Percentiles rank a stretch among this genome's conserved stretches.
These are phyloP conservation scores for Tupiocoris notatus DNA, from an alignment of 2,888 invertebrate species.

Conservation along the genomic window DNA sequence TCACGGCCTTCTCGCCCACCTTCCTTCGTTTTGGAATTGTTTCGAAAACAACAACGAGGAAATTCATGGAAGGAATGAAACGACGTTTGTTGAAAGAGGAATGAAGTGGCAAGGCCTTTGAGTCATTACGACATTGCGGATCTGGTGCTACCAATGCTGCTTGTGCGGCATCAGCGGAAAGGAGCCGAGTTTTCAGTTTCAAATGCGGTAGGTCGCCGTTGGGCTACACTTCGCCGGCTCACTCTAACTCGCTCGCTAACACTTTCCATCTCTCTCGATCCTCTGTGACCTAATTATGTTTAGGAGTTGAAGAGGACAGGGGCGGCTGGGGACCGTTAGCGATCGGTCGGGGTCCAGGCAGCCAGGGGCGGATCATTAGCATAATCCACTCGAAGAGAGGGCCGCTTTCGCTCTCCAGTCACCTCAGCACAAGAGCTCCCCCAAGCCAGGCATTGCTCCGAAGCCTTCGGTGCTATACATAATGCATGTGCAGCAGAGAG, in stretches of 20 bases:
- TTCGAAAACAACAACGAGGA: no score
- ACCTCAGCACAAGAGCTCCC: not conserved
- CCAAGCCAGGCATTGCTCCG: conserved; percentile 15
- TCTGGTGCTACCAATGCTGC: no score
- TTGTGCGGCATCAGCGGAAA: not conserved
- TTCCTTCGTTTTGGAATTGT: no score
- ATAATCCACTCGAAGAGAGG: conserved; percentile 37
- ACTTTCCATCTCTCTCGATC: not conserved
- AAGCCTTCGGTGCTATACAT: conserved; percentile 29
- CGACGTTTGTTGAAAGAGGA: no score
- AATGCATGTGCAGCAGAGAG: conserved; percentile 40
- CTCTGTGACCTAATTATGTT: conserved; percentile 41
- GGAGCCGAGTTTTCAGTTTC: conserved; percentile 21
- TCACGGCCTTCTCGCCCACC: no score
- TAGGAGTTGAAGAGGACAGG: conserved; percentile 19
- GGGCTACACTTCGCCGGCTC: not conserved
- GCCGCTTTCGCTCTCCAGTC: not conserved
- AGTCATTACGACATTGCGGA: no score
- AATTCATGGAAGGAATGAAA: no score
- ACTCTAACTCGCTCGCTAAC: no score
- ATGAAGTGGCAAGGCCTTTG: no score
- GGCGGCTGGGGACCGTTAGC: conserved; percentile 5
- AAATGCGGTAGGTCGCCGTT: conserved; percentile 33
- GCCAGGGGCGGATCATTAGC: conserved; percentile 24
- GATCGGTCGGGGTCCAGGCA: conserved; percentile 21